Conservation (phyloP, 2,113 vertebrate species). For the Dipodomys ordii region DNA sequence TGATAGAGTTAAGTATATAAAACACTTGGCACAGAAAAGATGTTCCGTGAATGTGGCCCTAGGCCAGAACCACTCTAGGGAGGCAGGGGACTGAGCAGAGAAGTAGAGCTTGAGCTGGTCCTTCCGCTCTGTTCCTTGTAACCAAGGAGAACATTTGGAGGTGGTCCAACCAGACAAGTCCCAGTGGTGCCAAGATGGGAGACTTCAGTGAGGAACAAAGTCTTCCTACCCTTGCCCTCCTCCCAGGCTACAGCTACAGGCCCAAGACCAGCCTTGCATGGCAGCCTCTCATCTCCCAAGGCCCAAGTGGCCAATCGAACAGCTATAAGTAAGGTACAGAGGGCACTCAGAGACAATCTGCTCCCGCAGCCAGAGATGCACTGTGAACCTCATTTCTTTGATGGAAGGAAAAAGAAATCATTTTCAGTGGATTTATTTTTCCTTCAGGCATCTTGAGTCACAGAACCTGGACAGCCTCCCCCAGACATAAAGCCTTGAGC, state of each 20-base stretch:
- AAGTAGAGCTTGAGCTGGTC: neutral
- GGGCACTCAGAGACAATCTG: neutral
- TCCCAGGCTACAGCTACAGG: neutral
- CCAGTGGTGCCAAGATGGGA: neutral
- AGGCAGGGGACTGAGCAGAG: neutral
- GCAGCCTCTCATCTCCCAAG: neutral
- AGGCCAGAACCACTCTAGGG: neutral
- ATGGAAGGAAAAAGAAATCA: constrained; percentile 1
- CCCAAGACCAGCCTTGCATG: neutral
- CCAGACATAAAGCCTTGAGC: neutral
- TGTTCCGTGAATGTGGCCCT: neutral
- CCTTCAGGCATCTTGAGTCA: constrained; percentile 39
- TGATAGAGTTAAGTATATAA: accelerated
- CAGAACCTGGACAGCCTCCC: neutral
- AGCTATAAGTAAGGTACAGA: neutral
- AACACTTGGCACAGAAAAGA: neutral
- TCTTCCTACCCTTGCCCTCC: too few species aligned
- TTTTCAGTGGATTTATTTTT: constrained; percentile 59
- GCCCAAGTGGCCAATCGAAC: neutral
- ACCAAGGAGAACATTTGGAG: neutral
- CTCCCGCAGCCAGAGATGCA: constrained; percentile 2
- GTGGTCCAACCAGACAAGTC: neutral
- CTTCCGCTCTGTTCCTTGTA: neutral
- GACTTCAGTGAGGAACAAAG: neutral
- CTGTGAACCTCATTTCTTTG: constrained; percentile 30